These are phyloP conservation scores for Pitta sordida DNA, from an alignment of 2,113 vertebrate species.

Conservation along the genomic window DNA sequence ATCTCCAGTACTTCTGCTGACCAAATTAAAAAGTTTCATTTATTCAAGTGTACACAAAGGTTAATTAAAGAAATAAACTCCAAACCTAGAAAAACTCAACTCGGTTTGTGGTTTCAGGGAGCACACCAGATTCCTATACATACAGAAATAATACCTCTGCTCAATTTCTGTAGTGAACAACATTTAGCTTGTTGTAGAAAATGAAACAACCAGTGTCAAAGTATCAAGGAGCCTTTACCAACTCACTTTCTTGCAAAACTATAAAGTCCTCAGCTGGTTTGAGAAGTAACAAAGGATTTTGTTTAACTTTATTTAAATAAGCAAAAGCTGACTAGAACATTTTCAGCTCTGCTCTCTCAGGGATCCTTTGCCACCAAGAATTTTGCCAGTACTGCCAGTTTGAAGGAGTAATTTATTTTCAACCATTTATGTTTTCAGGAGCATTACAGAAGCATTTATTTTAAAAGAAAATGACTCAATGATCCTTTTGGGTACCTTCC, in stretches of 20 bases:
- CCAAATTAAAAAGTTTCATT: neutral
- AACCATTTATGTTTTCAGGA: neutral
- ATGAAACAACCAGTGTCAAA: neutral
- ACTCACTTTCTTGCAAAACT: neutral
- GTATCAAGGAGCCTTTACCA: neutral
- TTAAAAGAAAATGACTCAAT: neutral
- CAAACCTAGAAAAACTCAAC: neutral
- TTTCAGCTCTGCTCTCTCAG: neutral
- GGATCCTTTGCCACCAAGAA: neutral
- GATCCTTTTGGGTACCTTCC: too few relatives aligned
- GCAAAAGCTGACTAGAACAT: neutral
- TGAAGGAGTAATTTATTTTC: neutral
- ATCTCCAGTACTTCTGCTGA: neutral
- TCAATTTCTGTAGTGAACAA: neutral
- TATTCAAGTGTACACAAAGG: neutral
- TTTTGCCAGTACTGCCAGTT: neutral
- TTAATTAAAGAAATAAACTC: neutral
- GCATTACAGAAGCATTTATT: neutral
- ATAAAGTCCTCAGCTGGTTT: neutral
- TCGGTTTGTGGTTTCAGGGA: neutral
- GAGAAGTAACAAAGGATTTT: neutral
- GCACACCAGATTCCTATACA: neutral
- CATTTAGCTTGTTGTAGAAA: neutral
- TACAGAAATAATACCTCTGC: neutral
- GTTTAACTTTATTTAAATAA: neutral